Conservation (phyloP, 2,888 invertebrate genomes). For the Hydroisotoma schaefferi region DNA sequence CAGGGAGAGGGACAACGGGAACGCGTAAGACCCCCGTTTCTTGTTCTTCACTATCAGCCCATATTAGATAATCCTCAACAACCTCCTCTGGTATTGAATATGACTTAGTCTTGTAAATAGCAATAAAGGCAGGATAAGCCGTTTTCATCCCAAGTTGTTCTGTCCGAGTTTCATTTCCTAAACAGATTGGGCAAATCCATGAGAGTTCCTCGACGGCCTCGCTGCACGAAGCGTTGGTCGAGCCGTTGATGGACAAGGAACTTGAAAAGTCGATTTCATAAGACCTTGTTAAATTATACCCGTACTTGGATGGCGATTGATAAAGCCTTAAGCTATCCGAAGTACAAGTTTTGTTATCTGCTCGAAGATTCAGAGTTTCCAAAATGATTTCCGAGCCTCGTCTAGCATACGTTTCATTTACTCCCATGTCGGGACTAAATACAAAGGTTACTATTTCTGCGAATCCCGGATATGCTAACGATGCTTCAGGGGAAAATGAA, state of each 20-base stretch:
- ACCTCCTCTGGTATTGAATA: no score
- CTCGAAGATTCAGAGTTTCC: background rate
- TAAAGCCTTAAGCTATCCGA: conserved; percentile 2
- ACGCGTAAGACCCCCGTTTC: no score
- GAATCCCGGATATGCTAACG: background rate
- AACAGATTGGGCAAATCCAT: no score
- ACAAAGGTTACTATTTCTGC: background rate
- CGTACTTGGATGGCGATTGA: background rate
- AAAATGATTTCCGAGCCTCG: background rate
- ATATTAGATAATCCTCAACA: no score
- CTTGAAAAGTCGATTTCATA: background rate
- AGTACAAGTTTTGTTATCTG: conserved; percentile 1
- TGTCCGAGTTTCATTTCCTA: no score
- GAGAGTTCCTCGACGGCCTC: no score
- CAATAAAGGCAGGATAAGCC: conserved; percentile 2
- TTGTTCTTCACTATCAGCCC: no score
- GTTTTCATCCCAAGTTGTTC: no score
- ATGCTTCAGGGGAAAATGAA: background rate
- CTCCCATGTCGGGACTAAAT: conserved; percentile 2
- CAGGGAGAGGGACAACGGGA: no score
- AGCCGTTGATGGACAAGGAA: no score
- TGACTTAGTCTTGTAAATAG: conserved; percentile 5
- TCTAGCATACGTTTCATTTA: background rate
- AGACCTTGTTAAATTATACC: background rate
- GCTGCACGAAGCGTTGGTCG: no score